Evolutionary conservation across 2,888 invertebrate species (phyloP), one percentile per base, ranked within the genome.

Genomic region (Geotrupes spiniger): DNA sequence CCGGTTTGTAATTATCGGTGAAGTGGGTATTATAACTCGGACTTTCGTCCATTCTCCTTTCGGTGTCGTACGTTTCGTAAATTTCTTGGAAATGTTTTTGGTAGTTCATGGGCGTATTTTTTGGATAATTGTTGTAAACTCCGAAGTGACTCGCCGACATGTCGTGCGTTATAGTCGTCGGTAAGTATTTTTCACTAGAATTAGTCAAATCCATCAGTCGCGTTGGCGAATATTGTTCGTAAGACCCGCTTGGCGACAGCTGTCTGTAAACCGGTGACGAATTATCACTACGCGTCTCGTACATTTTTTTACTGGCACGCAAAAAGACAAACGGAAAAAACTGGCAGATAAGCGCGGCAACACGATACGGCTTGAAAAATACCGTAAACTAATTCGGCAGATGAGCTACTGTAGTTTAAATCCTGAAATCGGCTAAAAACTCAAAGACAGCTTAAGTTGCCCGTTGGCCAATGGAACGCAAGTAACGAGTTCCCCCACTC

Each of bases 161-260:
- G 4, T 57, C 53, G n/a, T 53, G 55, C 6, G 52, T 46, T 17
- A 58, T 26, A 15, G 52, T 53, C 1, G 56, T 42, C n/a, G 57
- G 54, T 14, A 59, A 36, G 40, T 56, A 58, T 33, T 70, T 69
- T 9, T 70, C 69, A 43, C 56, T 62, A 1, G 72, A 64, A 54
- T 74, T 73, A 14, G 73, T 73, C 52, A 74, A 60, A 61, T 74
- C 74, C 65, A 69, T 72, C 31, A 74, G 54, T 52, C 66, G 63
- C 15, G 68, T 60, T 6, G 66, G 62, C 9, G 67, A 61, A 49
- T 64, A 70, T 37, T 69, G 64, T 37, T 69, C 68, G 53, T 67
- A 47, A 58, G 56, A 15, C 48, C 55, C 53, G 16, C 46, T 55
- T 2, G 66, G 65, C 6, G 65, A 62, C 37, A 65, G 45, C 45